These are phyloP conservation scores for Pycnomerus fuliginosus DNA, from an alignment of 2,888 invertebrate genomes.

Conservation along the genomic window DNA sequence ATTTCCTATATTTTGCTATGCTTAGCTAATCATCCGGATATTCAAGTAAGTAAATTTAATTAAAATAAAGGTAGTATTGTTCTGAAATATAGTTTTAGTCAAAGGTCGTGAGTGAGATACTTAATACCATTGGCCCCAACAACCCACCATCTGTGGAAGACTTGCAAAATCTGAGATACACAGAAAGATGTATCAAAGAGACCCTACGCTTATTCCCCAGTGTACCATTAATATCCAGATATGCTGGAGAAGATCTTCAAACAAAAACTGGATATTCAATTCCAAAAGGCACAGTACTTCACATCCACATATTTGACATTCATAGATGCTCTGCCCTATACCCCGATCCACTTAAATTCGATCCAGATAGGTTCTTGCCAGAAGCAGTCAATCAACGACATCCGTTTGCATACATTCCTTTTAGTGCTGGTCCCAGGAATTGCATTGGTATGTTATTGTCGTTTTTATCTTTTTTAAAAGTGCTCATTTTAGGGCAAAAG, in stretches of 20 bases:
- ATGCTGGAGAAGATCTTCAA: slow-evolving; percentile 23
- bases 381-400: slow-evolving; percentile 56
- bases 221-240: slow-evolving; percentile 63
- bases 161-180: slow-evolving; percentile 45
- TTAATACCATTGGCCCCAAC: slow-evolving; percentile 33
- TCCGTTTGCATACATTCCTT: too few species aligned
- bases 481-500: too few species aligned
- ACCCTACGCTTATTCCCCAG: slow-evolving; percentile 58
- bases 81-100: too few species aligned
- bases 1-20: slow-evolving; percentile 33
- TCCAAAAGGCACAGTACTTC: slow-evolving; percentile 55
- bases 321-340: slow-evolving; percentile 64
- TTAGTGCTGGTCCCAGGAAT: too few species aligned
- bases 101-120: slow-evolving; percentile 33
- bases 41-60: too few species aligned
- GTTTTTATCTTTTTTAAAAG: too few species aligned
- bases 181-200: slow-evolving; percentile 50
- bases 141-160: slow-evolving; percentile 39
- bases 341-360: slow-evolving; percentile 62
- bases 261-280: slow-evolving; percentile 40
- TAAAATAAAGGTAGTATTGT: too few species aligned
- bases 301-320: slow-evolving; percentile 59
- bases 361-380: slow-evolving; percentile 67
- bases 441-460: too few species aligned
- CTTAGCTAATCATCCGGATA: slow-evolving; percentile 32